Evolutionary conservation across 2,888 invertebrate genomes (phyloP).

Genomic region (Lagria hirta): DNA sequence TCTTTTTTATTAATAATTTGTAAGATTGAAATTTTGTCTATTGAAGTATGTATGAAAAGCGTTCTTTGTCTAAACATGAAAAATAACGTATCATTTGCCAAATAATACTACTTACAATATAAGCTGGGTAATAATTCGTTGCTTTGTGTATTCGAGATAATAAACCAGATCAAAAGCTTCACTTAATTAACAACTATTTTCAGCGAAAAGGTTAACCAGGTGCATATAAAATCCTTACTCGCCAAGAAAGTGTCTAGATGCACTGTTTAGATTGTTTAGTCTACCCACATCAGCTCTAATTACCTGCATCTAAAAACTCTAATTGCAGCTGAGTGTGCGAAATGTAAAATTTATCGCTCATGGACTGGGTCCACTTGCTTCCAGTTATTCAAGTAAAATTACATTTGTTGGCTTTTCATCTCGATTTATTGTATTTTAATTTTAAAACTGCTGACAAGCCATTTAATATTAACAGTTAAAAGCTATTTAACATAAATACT

Average conservation of each 20-base stretch:
- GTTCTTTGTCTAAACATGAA: too few species aligned
- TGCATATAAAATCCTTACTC: conserved; percentile 34
- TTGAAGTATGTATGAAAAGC: too few species aligned
- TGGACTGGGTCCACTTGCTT: conserved; percentile 34
- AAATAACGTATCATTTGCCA: too few species aligned
- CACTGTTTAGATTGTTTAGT: conserved; percentile 45
- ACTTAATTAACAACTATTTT: conserved; percentile 20
- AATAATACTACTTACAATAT: too few species aligned
- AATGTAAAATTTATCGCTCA: conserved; percentile 34
- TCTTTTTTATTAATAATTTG: too few species aligned
- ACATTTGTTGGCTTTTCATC: conserved; percentile 22
- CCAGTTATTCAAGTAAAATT: conserved; percentile 32
- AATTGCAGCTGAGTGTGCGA: conserved; percentile 38
- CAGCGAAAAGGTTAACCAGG: conserved; percentile 42
- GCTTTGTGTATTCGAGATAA: too few species aligned
- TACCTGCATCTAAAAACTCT: conserved; percentile 39
- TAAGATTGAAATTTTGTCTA: too few species aligned
- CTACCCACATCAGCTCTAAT: conserved; percentile 44
- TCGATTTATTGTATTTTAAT: conserved; percentile 30
- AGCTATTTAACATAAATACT: too few species aligned
- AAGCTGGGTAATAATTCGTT: too few species aligned
- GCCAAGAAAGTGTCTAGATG: conserved; percentile 44
- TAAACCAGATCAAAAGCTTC: conserved; percentile 20
- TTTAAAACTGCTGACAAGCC: too few species aligned
- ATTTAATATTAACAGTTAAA: too few species aligned